phyloP scores from a whole-genome alignment of 2,113 vertebrate species.

The Peromyscus leucopus region DNA sequence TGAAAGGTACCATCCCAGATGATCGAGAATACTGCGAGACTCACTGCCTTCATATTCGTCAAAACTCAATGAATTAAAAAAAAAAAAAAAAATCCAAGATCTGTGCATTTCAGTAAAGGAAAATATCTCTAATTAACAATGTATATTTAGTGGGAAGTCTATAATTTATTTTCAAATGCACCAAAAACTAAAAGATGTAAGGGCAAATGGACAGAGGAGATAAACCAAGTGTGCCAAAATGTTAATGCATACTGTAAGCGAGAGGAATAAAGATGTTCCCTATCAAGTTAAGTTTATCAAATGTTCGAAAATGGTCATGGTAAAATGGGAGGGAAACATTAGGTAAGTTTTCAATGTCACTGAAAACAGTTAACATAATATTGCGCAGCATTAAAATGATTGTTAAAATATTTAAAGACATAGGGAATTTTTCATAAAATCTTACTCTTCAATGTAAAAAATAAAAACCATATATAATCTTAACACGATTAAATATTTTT shows the following conservation, averaged over 20 bases:
- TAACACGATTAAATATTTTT: background rate
- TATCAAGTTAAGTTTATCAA: background rate
- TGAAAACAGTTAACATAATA: background rate
- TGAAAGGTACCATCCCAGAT: background rate
- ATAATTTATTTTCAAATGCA: constrained; percentile 41
- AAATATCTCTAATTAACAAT: constrained; percentile 19
- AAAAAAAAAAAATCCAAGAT: constrained; percentile 25
- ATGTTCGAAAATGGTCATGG: constrained; percentile 17
- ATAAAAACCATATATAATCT: constrained; percentile 1
- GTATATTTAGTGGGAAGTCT: background rate
- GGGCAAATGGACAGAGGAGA: background rate
- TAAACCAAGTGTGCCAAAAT: background rate
- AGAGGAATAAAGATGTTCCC: background rate
- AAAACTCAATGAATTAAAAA: constrained; percentile 22
- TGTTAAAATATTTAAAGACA: constrained; percentile 11
- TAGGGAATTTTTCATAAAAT: background rate
- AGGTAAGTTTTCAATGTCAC: background rate
- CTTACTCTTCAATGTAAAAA: background rate
- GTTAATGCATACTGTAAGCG: background rate
- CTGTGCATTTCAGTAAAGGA: background rate
- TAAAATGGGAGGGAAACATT: background rate
- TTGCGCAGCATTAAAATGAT: background rate
- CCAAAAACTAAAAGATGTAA: background rate
- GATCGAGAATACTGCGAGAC: background rate
- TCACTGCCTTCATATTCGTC: background rate